Evolutionary conservation across 2,888 invertebrate species (phyloP).

Genomic region (Drepanosiphum platanoidis): DNA sequence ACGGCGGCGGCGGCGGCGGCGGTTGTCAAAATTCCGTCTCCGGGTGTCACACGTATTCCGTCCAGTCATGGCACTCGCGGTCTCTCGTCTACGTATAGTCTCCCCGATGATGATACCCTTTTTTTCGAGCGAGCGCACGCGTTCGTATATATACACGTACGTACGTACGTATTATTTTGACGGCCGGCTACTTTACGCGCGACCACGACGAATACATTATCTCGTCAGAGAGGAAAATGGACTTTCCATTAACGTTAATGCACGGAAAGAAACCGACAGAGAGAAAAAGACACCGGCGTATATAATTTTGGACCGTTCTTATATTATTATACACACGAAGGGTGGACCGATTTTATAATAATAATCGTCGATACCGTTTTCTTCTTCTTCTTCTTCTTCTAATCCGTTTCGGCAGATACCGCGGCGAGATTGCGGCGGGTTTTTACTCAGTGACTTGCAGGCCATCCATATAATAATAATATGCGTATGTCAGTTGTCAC

Average conservation of each 20-base stretch:
- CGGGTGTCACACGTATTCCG: constrained; percentile 53
- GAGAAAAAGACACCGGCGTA: constrained; percentile 31
- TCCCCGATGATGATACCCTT: constrained; percentile 54
- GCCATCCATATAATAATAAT: constrained; percentile 23
- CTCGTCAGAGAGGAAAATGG: constrained; percentile 60
- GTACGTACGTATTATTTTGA: constrained; percentile 27
- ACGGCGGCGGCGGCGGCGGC: not conserved
- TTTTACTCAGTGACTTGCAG: constrained; percentile 42
- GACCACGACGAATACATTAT: constrained; percentile 60
- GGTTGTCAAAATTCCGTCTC: constrained; percentile 53
- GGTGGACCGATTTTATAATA: constrained; percentile 20
- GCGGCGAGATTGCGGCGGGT: constrained; percentile 10
- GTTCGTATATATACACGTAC: not conserved
- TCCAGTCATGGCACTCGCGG: constrained; percentile 41
- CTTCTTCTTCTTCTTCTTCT: not conserved
- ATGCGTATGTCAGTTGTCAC: constrained; percentile 52
- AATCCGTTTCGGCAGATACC: constrained; percentile 26
- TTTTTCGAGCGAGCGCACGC: not conserved
- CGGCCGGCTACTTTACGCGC: constrained; percentile 52
- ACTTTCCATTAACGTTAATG: constrained; percentile 62
- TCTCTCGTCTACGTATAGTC: no score
- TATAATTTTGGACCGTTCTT: constrained; percentile 55
- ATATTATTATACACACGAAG: not conserved
- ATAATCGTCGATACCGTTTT: constrained; percentile 40
- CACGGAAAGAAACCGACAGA: constrained; percentile 21